Percentiles rank a stretch among this genome's conserved stretches.
These are phyloP conservation scores for Drosophila biarmipes DNA, from an alignment of 1,140 invertebrate genomes.

Conservation along the genomic window DNA sequence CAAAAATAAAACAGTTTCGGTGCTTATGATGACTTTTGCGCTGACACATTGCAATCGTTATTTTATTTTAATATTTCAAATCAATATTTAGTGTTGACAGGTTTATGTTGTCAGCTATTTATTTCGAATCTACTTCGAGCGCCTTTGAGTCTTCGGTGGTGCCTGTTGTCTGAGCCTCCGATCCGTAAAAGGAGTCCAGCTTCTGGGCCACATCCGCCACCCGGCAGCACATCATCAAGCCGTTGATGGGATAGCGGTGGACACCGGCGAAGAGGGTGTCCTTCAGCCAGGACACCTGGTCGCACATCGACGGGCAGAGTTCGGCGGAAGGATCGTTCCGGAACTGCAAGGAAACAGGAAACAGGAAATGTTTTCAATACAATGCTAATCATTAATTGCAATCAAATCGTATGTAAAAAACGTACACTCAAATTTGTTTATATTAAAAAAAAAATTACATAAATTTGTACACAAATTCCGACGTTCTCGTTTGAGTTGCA, in stretches of 20 bases:
- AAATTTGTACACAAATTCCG: no score
- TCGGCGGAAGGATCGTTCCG: neutral
- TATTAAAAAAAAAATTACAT: no score
- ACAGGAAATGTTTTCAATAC: no score
- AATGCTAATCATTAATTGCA: no score
- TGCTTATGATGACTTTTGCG: no score
- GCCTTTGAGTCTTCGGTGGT: neutral
- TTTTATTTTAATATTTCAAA: no score
- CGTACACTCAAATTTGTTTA: no score
- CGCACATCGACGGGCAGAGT: constrained; percentile 42
- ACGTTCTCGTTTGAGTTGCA: no score
- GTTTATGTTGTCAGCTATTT: neutral
- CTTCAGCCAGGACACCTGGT: constrained; percentile 49
- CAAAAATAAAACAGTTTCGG: no score
- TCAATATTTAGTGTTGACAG: neutral
- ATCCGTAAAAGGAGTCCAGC: constrained; percentile 1
- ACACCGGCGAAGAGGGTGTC: constrained; percentile 30
- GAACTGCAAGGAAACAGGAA: constrained; percentile 2
- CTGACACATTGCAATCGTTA: no score
- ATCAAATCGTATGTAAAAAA: no score
- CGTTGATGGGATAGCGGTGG: constrained; percentile 28
- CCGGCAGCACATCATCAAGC: constrained; percentile 46
- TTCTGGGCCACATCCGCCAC: constrained; percentile 36
- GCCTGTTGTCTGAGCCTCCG: neutral
- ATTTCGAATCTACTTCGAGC: neutral